These are phyloP conservation scores for Diadema setosum DNA, from an alignment of 35 echinoderm and acorn worm genomes.

Conservation along the genomic window DNA sequence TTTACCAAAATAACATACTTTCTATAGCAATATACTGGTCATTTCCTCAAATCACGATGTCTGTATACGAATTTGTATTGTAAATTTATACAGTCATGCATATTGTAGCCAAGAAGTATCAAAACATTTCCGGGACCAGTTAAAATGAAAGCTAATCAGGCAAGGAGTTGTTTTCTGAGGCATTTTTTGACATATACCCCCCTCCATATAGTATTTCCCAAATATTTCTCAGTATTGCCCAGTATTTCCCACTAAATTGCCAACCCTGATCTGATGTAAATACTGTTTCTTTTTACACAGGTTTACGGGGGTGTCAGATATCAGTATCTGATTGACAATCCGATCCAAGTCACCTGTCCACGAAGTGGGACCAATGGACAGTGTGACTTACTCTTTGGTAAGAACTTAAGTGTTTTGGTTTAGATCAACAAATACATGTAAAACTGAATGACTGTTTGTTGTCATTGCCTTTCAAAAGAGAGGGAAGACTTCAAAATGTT, in stretches of 20 bases:
- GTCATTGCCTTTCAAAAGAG: too few species aligned
- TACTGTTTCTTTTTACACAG: too few species aligned
- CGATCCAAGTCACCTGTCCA: too few species aligned
- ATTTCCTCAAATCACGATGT: background rate
- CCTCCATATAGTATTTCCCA: background rate
- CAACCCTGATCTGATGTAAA: too few species aligned
- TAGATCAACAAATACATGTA: too few species aligned
- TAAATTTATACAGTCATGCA: background rate
- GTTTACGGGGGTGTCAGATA: too few species aligned
- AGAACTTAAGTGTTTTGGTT: too few species aligned
- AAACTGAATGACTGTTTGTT: too few species aligned
- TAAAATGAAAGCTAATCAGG: background rate
- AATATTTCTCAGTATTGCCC: background rate
- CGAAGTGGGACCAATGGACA: too few species aligned
- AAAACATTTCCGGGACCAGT: background rate
- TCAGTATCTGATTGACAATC: too few species aligned
- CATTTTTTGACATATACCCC: background rate
- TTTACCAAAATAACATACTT: background rate
- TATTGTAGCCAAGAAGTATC: background rate
- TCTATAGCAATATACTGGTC: background rate
- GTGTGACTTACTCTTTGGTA: too few species aligned
- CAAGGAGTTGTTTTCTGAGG: background rate
- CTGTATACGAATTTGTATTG: background rate
- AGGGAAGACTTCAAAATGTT: too few species aligned
- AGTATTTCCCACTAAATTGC: background rate